Evolutionary conservation across 2,797 vertebrate genomes (phyloP).

Genomic region (Masticophis lateralis): DNA sequence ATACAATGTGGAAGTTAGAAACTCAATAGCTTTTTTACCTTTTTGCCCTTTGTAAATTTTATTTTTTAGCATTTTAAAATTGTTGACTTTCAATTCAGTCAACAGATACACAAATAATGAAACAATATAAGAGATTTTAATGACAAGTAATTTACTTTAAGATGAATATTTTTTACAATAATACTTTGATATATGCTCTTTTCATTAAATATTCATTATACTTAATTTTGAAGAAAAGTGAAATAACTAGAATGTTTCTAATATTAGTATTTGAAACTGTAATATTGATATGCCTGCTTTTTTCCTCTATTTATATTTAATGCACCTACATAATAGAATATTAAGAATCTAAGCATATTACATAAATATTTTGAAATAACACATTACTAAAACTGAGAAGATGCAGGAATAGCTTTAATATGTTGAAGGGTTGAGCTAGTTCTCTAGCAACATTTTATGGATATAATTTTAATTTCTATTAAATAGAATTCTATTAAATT

Average conservation of each 20-base stretch:
- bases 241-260: background rate
- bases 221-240: background rate
- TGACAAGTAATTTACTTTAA: too few species aligned
- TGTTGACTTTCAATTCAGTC: too few species aligned
- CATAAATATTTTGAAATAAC: background rate
- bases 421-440: background rate
- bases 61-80: too few species aligned
- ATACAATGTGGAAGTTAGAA: too few species aligned
- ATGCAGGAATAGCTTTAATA: background rate
- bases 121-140: too few species aligned
- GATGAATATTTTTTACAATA: background rate
- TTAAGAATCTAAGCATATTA: background rate
- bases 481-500: too few species aligned
- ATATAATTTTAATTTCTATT: background rate
- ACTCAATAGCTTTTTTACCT: too few species aligned
- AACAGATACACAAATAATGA: too few species aligned
- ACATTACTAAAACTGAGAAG: background rate
- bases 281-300: background rate
- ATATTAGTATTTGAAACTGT: background rate
- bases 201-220: background rate
- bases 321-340: background rate
- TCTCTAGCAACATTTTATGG: background rate
- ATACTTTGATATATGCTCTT: background rate
- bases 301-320: background rate
- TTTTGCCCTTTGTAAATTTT: too few species aligned